Base-by-base conservation (phyloP, 37 sponge, comb jelly and placozoan genomes). In the Eunapius fragilis region DNA sequence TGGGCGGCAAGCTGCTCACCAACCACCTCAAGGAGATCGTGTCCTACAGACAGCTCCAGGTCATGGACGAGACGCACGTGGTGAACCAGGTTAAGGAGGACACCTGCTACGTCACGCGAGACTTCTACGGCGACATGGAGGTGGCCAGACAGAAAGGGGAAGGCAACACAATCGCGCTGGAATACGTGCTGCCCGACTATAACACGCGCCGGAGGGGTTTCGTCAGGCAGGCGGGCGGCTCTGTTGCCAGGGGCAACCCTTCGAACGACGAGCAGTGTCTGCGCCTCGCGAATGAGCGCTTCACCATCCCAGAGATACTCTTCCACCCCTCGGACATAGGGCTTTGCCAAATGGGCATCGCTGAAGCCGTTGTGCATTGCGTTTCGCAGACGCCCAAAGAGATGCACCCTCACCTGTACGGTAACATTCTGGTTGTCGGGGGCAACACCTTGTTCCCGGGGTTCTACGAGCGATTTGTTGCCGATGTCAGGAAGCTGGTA, bases 1-100 rank as follows among this genome's bases (percentile, higher is more conserved):
- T 99, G 36, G 99, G 98, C 3, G 99, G 99, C n/a, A 99, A 99
- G 70, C 58, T 97, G 50, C 83, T 99, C 74, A 97, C 96, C 24
- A 99, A 99, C 50, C 90, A 95, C 22, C 82, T 99, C 68, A 99
- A 99, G 68, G 99, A 99, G 80, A 85, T 94, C 19, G 84, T 95
- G 0, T 99, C 99, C 17, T 99, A 99, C 75, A 79, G 99, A 10
- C 99, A 99, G 88, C 79, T 99, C 25, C 97, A 99, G 17, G 98
- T 99, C 22, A 31, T 97, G 84, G 99, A 99, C 76, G 99, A 99
- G 74, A 97, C 99, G 2, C 94, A 94, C 73, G 99, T 97, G 9
- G 90, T 97, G 86, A 97, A 97, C 75, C 99, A 97, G 77, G 98
- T 95, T 30, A 99, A 99, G 87, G 99, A 99, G 87, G 99, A 97